These are phyloP conservation scores for Puntigrus tetrazona DNA, from an alignment of 2,113 vertebrate species.

Conservation along the genomic window DNA sequence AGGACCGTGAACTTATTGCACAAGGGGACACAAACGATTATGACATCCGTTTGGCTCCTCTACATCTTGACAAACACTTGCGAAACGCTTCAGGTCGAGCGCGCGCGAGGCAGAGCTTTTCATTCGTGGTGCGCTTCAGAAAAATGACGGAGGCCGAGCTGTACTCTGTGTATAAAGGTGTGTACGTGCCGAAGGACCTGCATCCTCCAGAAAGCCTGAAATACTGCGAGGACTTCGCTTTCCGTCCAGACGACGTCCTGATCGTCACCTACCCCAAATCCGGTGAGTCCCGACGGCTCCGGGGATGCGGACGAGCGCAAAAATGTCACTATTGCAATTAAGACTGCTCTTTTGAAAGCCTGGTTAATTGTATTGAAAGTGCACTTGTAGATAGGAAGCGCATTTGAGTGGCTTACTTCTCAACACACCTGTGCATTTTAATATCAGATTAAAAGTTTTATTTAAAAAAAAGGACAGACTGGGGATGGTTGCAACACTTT, in stretches of 20 bases:
- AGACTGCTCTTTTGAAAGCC: not conserved
- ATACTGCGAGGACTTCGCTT: constrained; percentile 68
- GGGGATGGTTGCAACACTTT: too few relatives aligned
- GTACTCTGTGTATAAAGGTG: constrained; percentile 64
- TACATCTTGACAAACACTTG: not conserved
- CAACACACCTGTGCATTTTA: not conserved
- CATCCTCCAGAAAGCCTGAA: constrained; percentile 62
- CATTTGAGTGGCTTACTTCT: not conserved
- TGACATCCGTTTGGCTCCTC: not conserved
- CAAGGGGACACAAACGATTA: not conserved
- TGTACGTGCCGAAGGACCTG: constrained; percentile 46
- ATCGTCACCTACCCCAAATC: constrained; percentile 67
- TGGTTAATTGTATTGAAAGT: too few relatives aligned
- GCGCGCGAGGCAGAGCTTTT: too few relatives aligned
- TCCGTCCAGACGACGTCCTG: constrained; percentile 69
- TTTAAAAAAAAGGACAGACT: too few relatives aligned
- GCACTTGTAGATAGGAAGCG: too few relatives aligned
- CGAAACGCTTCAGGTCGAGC: too few relatives aligned
- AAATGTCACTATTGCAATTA: not conserved
- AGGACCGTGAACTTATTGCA: not conserved
- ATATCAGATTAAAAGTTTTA: too few relatives aligned
- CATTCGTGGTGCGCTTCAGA: not conserved
- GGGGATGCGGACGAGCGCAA: not conserved
- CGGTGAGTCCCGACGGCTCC: not conserved
- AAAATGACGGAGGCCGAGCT: constrained; percentile 70